Base-by-base conservation (phyloP, 1,140 invertebrate species). In the Bombus superbus region DNA sequence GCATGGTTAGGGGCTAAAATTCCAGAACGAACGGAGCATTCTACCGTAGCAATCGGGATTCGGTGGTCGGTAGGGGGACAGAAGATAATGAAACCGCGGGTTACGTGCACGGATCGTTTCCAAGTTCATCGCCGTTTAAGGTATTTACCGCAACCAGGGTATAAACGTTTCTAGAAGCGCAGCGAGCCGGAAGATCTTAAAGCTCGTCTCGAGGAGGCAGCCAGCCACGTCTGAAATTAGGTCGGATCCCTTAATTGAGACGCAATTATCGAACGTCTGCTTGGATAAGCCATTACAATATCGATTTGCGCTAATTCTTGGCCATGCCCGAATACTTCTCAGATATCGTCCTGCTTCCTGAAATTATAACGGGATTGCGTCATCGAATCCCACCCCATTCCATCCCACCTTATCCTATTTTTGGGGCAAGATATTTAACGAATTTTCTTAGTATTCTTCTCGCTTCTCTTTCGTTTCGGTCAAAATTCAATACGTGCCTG, bases 181-280 rank as follows among this genome's bases (percentile, higher is more conserved):
- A 83, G 59, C 85, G 44, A 76, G 47, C 80, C 74, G 88, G 85
- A 89, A 89, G 88, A 85, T 87, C 89, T 83, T 86, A 82, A 80
- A 90, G 88, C 75, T 42, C 47, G 89, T 86, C 81, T 73, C 72
- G 83, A 79, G 81, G 68, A 83, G 79, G 85, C 81, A 85, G 71
- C 82, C 74, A 89, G 64, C 74, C 57, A 35, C 71, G 74, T 57
- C 76, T 82, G 81, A 77, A 92, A 93, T 81, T 91, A 86, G 92
- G 90, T 94, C 92, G 90, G 92, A 90, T 87, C 79, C 73, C 88
- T 92, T 94, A 93, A 93, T 94, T 92, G 91, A 91, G 89, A 92
- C 88, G 88, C 89, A 93, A 93, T 93, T 93, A 93, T 92, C 89
- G 90, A 91, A 85, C 87, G 87, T 92, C 90, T 88, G 79, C 82